Conservation (phyloP, 2,888 invertebrate genomes). For the Perithous albicinctus region DNA sequence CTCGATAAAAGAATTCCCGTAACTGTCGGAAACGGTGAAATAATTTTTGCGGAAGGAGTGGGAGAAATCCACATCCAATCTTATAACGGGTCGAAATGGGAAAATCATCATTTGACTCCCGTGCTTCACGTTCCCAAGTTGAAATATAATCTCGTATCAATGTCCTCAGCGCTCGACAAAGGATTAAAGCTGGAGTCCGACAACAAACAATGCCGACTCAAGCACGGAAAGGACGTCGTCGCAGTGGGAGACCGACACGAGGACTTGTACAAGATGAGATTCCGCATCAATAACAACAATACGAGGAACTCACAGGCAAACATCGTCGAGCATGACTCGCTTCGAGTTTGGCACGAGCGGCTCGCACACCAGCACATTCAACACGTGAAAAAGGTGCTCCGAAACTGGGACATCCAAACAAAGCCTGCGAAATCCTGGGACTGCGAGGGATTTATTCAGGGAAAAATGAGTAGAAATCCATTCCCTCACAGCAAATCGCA, state of each 20-base stretch:
- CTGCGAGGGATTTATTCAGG: conserved; percentile 45
- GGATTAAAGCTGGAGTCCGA: conserved; percentile 38
- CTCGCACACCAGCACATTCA: conserved; percentile 57
- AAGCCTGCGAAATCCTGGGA: background rate
- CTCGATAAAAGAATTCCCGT: conserved; percentile 21
- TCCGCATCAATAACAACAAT: background rate
- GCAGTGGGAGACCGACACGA: conserved; percentile 54
- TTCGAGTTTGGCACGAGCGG: conserved; percentile 59
- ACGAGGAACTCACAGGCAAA: background rate
- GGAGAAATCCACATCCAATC: conserved; percentile 64
- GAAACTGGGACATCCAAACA: conserved; percentile 53
- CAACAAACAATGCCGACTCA: conserved; percentile 32
- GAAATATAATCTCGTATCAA: conserved; percentile 57
- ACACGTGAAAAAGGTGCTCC: conserved; percentile 41
- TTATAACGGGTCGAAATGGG: conserved; percentile 63
- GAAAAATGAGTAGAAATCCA: conserved; percentile 53
- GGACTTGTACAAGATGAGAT: conserved; percentile 60
- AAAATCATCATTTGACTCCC: conserved; percentile 42
- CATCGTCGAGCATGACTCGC: background rate
- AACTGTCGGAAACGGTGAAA: conserved; percentile 60
- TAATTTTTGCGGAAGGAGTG: conserved; percentile 13
- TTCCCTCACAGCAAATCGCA: conserved; percentile 36
- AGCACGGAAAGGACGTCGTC: background rate
- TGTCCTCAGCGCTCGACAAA: conserved; percentile 59
- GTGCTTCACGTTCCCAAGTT: conserved; percentile 62